A percentile compares a stretch with the other conserved stretches of the same genome.
Evolutionary conservation across 2,888 invertebrate species (phyloP).

Genomic region (Cephus pulcher): DNA sequence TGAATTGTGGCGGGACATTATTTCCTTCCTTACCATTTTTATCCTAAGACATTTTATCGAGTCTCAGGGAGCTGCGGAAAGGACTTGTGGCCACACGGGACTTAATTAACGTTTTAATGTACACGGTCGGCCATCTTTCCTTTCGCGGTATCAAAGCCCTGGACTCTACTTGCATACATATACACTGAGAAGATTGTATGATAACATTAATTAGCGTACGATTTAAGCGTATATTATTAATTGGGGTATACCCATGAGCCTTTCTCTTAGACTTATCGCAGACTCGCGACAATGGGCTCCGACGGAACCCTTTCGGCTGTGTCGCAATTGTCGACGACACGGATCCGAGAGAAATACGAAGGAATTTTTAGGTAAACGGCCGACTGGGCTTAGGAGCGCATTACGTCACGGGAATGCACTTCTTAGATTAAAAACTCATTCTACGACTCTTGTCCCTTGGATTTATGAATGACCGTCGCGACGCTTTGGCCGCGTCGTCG

Average conservation of each 20-base stretch:
- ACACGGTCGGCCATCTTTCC: no score
- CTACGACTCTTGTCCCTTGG: slow-evolving; percentile 30
- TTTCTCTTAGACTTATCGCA: slow-evolving; percentile 48
- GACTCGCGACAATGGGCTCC: no score
- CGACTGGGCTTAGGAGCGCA: slow-evolving; percentile 1
- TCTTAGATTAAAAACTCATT: slow-evolving; percentile 12
- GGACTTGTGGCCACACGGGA: neutral
- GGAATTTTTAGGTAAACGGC: no score
- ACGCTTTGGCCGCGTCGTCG: neutral
- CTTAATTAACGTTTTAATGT: no score
- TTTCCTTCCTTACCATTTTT: neutral
- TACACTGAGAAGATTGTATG: slow-evolving; percentile 30
- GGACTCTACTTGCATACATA: no score
- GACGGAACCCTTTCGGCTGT: no score
- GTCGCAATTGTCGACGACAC: no score
- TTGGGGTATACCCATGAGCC: slow-evolving; percentile 42
- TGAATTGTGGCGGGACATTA: neutral
- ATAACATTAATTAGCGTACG: slow-evolving; percentile 21
- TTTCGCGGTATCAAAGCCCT: no score
- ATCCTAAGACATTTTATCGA: no score
- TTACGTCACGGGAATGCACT: slow-evolving; percentile 13
- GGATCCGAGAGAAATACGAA: no score
- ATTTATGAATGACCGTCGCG: slow-evolving; percentile 15
- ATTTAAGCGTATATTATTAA: slow-evolving; percentile 35
- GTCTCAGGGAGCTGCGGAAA: slow-evolving; percentile 10